phyloP scores from a whole-genome alignment of 2,888 invertebrate species.

The Lasius platythorax region DNA sequence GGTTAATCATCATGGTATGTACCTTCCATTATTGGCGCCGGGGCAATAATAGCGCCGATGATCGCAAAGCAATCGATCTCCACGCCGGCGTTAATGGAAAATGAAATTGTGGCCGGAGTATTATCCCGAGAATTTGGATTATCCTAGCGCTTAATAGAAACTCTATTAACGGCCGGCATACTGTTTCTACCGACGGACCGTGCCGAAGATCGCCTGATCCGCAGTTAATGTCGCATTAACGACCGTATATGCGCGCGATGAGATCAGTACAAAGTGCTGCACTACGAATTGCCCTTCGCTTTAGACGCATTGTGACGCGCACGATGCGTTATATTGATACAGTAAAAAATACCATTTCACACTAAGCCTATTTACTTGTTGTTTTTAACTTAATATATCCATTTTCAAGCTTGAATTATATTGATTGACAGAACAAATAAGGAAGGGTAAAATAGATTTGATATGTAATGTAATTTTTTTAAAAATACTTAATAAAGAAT shows the following conservation, averaged over 20 bases:
- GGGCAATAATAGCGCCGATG: constrained; percentile 64
- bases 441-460: not conserved
- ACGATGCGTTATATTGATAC: not conserved
- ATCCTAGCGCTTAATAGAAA: constrained; percentile 73
- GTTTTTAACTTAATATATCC: not conserved
- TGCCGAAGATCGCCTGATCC: constrained; percentile 65
- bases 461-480: not conserved
- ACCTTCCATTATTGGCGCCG: constrained; percentile 54
- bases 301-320: constrained; percentile 13
- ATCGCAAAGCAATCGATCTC: constrained; percentile 72
- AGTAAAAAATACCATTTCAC: not conserved
- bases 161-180: constrained; percentile 72
- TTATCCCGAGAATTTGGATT: constrained; percentile 75
- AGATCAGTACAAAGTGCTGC: constrained; percentile 38
- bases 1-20: constrained; percentile 62
- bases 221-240: constrained; percentile 71
- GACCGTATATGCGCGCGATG: constrained; percentile 33
- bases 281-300: constrained; percentile 19
- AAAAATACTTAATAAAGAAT: not conserved
- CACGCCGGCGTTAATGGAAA: constrained; percentile 72
- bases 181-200: constrained; percentile 70
- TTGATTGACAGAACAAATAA: not conserved
- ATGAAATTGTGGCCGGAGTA: constrained; percentile 75
- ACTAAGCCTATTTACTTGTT: not conserved
- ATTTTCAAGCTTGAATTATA: not conserved